phyloP scores from a whole-genome alignment of 2,113 vertebrate species.

The Fregata magnificens region DNA sequence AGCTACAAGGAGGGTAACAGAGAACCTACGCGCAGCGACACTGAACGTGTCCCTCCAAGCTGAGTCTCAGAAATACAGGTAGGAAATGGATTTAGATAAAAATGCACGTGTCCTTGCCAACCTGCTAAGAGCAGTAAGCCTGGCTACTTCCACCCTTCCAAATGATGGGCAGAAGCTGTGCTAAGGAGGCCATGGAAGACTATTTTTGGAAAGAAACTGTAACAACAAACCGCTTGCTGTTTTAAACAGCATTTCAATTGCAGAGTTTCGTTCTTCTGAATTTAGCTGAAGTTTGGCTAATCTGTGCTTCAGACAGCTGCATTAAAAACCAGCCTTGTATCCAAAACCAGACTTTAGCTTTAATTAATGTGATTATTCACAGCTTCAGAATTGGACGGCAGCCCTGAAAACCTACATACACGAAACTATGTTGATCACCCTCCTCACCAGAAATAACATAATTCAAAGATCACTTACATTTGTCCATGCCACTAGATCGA shows the following conservation, averaged over 20 bases:
- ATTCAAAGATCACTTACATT: background rate
- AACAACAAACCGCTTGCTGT: background rate
- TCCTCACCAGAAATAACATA: background rate
- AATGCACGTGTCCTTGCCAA: background rate
- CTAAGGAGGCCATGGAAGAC: background rate
- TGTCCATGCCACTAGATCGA: background rate
- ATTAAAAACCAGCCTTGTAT: background rate
- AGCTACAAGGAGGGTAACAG: background rate
- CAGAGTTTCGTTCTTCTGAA: background rate
- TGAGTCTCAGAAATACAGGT: background rate
- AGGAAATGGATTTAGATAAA: background rate
- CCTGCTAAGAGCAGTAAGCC: background rate
- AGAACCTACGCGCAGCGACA: fast-evolving
- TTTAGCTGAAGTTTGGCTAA: background rate
- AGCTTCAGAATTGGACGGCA: background rate
- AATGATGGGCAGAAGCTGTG: background rate
- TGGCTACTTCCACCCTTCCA: background rate
- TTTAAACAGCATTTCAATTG: background rate
- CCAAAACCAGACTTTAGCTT: background rate
- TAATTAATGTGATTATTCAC: background rate
- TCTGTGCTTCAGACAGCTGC: background rate
- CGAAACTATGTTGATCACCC: fast-evolving
- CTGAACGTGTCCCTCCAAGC: background rate
- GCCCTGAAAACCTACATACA: background rate
- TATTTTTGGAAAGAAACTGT: background rate